Conservation (phyloP, 2,113 vertebrate species). For the Pachypanchax playfairii region DNA sequence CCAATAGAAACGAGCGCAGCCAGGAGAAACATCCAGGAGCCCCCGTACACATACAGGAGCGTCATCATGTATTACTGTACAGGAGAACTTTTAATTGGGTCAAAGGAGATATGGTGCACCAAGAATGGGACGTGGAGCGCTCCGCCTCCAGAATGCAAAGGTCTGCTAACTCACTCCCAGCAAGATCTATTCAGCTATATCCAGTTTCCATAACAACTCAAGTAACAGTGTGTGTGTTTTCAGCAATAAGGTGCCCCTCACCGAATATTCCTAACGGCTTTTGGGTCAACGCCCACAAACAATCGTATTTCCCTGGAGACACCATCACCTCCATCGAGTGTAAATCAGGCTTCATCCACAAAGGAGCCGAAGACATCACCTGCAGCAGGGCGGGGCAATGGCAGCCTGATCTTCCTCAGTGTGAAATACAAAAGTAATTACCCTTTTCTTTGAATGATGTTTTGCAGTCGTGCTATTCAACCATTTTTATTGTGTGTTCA, state of each 20-base stretch:
- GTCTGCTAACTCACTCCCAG: conserved; percentile 20
- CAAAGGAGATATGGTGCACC: conserved; percentile 65
- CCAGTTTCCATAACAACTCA: background rate
- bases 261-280: conserved; percentile 43
- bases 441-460: background rate
- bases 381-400: conserved; percentile 50
- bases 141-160: conserved; percentile 68
- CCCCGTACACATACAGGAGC: conserved; percentile 33
- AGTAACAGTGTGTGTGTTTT: background rate
- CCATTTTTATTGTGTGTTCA: background rate
- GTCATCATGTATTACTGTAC: conserved; percentile 58
- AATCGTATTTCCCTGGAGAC: conserved; percentile 13
- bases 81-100: conserved; percentile 56
- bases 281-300: conserved; percentile 1
- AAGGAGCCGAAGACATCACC: conserved; percentile 5
- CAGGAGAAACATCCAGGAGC: background rate
- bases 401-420: conserved; percentile 53
- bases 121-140: conserved; percentile 71
- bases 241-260: conserved; percentile 59
- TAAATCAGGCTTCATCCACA: background rate
- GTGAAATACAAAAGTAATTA: conserved; percentile 12
- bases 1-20: conserved; percentile 34
- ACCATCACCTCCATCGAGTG: conserved; percentile 37
- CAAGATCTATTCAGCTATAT: background rate
- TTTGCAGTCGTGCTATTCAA: background rate